Evolutionary conservation across 1,140 invertebrate genomes (phyloP).

Genomic region (Episyrphus balteatus): DNA sequence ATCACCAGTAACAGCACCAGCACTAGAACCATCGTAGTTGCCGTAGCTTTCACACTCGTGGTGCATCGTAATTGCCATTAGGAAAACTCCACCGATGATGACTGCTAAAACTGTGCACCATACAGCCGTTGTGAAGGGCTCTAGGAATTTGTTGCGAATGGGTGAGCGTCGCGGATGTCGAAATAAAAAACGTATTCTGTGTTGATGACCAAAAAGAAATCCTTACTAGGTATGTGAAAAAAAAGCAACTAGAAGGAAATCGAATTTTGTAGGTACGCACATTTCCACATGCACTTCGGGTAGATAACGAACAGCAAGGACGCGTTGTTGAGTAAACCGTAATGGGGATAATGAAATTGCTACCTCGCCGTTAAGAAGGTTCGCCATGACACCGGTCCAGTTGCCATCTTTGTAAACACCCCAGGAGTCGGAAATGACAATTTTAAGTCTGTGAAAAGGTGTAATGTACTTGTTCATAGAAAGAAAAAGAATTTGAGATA

Average conservation of each 20-base stretch:
- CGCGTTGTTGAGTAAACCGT: conserved; percentile 36
- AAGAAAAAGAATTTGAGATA: not conserved
- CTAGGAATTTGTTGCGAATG: conserved; percentile 40
- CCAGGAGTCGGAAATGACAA: conserved; percentile 37
- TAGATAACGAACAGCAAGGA: conserved; percentile 37
- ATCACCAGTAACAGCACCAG: not conserved
- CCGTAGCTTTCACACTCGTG: not conserved
- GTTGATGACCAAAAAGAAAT: conserved; percentile 6
- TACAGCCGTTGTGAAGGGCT: conserved; percentile 35
- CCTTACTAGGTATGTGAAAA: too few species aligned
- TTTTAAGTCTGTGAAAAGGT: conserved; percentile 29
- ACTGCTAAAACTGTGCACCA: conserved; percentile 31
- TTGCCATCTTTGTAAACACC: conserved; percentile 40
- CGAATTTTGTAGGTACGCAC: conserved; percentile 14
- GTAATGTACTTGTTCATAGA: not conserved
- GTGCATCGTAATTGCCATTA: conserved; percentile 15
- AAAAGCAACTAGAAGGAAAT: too few species aligned
- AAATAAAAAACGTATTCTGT: conserved; percentile 39
- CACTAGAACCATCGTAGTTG: not conserved
- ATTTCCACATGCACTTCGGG: conserved; percentile 34
- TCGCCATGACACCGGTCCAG: conserved; percentile 42
- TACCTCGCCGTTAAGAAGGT: conserved; percentile 33
- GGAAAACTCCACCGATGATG: conserved; percentile 12
- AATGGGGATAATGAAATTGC: conserved; percentile 40
- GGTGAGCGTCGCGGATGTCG: conserved; percentile 42